phyloP scores from a whole-genome alignment of 2,113 vertebrate genomes.

The Gnathonemus echidnorhynchus region DNA sequence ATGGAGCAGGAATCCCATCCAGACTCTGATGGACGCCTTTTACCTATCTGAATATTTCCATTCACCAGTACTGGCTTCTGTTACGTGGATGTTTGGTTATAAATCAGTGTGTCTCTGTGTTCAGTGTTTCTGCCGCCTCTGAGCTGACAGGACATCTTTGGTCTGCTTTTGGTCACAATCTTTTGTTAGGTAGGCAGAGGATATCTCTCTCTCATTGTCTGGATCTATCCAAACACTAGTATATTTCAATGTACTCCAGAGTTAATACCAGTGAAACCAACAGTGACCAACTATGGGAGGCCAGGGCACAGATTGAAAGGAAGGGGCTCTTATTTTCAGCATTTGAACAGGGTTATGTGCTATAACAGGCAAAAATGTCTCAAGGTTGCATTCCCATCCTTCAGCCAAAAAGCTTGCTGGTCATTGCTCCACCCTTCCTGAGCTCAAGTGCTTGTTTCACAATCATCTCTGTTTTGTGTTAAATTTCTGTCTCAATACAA shows the following conservation, averaged over 20 bases:
- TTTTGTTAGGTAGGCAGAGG: neutral
- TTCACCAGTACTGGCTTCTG: slow-evolving; percentile 24
- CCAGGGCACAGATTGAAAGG: neutral
- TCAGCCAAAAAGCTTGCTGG: neutral
- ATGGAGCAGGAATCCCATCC: neutral
- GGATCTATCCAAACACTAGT: neutral
- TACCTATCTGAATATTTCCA: neutral
- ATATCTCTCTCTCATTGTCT: neutral
- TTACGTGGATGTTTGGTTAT: neutral
- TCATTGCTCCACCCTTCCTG: neutral
- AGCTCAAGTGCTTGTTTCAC: neutral
- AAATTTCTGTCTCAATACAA: neutral
- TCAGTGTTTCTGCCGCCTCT: slow-evolving; percentile 8
- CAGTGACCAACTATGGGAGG: neutral
- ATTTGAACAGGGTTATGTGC: neutral
- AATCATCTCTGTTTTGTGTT: neutral
- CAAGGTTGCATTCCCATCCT: neutral
- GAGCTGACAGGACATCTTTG: neutral
- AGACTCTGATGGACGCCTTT: neutral
- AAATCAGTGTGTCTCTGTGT: neutral
- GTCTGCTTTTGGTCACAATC: neutral
- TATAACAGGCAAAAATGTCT: neutral
- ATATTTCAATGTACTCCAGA: neutral
- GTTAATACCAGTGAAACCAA: neutral
- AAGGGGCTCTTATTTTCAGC: neutral